These are phyloP conservation scores for Crocuta crocuta DNA, from an alignment of 2,113 vertebrate genomes.

Conservation along the genomic window DNA sequence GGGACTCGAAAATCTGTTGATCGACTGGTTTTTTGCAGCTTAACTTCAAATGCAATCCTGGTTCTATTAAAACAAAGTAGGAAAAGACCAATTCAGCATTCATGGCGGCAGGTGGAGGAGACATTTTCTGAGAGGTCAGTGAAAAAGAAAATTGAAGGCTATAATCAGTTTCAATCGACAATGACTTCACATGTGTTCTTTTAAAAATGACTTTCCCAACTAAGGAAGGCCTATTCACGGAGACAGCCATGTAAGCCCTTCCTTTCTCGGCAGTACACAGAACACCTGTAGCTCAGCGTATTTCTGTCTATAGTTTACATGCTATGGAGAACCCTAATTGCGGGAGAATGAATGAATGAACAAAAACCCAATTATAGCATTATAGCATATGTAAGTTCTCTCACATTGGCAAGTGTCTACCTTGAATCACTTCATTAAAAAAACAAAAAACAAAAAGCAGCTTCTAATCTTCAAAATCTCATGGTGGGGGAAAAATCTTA, in stretches of 20 bases:
- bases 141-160: conserved; percentile 74
- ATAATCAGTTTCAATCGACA: conserved; percentile 72
- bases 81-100: conserved; percentile 80
- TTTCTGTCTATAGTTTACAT: conserved; percentile 63
- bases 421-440: conserved; percentile 68
- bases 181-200: conserved; percentile 77
- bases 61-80: conserved; percentile 90
- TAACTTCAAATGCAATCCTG: conserved; percentile 96
- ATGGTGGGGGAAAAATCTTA: conserved; percentile 54
- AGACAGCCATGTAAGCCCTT: conserved; percentile 11
- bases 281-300: conserved; percentile 70
- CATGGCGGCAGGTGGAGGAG: conserved; percentile 78
- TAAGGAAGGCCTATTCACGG: conserved; percentile 65
- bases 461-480: conserved; percentile 69
- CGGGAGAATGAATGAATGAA: conserved; percentile 75
- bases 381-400: conserved; percentile 63
- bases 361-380: conserved; percentile 70
- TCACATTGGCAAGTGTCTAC: conserved; percentile 60
- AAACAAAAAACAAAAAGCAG: conserved; percentile 40
- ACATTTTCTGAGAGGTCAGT: conserved; percentile 68
- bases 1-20: conserved; percentile 99
- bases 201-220: conserved; percentile 60
- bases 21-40: conserved; percentile 98
- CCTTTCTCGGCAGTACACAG: neutral
- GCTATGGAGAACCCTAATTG: conserved; percentile 67